Conservation (phyloP, 2,113 vertebrate species). For the Dromas ardeola region DNA sequence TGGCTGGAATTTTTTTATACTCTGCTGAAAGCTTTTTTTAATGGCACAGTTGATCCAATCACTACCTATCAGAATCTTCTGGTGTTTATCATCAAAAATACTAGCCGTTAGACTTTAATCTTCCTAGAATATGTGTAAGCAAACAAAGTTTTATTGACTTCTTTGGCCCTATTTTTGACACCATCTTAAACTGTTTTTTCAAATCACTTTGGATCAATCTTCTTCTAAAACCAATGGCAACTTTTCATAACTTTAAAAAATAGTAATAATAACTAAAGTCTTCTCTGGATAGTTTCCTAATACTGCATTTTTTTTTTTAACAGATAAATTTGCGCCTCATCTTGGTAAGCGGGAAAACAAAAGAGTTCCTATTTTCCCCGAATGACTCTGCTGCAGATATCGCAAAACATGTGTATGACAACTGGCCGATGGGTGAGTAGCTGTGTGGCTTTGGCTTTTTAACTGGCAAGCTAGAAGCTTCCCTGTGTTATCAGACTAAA, state of each 20-base stretch:
- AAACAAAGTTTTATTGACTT: background rate
- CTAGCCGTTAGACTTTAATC: background rate
- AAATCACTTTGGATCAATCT: background rate
- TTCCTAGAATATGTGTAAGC: background rate
- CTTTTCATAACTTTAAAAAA: background rate
- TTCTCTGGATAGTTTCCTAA: background rate
- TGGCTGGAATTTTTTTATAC: background rate
- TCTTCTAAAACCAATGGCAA: background rate
- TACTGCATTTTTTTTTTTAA: background rate
- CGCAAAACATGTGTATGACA: slow-evolving; percentile 96
- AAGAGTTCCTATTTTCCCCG: slow-evolving; percentile 97
- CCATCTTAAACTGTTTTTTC: background rate
- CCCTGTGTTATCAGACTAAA: background rate
- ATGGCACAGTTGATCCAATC: background rate
- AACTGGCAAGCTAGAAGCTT: background rate
- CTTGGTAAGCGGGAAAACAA: slow-evolving; percentile 97
- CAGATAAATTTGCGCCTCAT: slow-evolving; percentile 98
- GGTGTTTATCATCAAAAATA: background rate
- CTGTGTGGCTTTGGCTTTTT: background rate
- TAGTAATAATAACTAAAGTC: background rate
- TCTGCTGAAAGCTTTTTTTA: background rate
- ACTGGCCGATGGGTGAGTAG: slow-evolving; percentile 98
- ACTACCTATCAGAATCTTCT: background rate
- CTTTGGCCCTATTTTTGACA: background rate
- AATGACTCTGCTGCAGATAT: slow-evolving; percentile 97